phyloP scores from a whole-genome alignment of 2,888 invertebrate species.

The Onchidella celtica region DNA sequence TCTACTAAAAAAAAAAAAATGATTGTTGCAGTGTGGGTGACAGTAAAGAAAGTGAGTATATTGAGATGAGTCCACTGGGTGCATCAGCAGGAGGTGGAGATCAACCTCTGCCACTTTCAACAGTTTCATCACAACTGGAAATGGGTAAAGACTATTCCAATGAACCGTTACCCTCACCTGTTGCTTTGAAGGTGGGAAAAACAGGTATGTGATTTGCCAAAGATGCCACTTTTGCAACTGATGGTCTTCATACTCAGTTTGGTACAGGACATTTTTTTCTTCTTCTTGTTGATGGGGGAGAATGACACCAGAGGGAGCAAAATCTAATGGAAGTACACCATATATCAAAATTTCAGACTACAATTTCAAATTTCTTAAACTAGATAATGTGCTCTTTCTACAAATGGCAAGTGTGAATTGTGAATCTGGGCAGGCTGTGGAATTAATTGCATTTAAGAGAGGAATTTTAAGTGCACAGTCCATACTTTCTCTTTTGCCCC shows the following conservation, averaged over 20 bases:
- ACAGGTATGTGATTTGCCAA: constrained; percentile 33
- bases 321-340: too few species aligned
- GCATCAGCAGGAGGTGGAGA: constrained; percentile 31
- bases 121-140: constrained; percentile 43
- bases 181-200: constrained; percentile 22
- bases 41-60: constrained; percentile 43
- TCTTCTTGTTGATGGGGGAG: too few species aligned
- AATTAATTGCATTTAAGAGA: too few species aligned
- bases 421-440: too few species aligned
- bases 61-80: constrained; percentile 40
- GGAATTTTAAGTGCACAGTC: too few species aligned
- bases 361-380: too few species aligned
- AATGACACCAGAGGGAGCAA: too few species aligned
- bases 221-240: background rate
- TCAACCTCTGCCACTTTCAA: constrained; percentile 21
- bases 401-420: too few species aligned
- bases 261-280: background rate
- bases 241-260: background rate
- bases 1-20: too few species aligned
- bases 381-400: too few species aligned
- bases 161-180: constrained; percentile 42
- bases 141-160: constrained; percentile 44
- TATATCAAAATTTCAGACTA: too few species aligned
- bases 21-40: constrained; percentile 23
- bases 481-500: too few species aligned